A percentile compares a stretch with the other conserved stretches of the same genome.
These are phyloP conservation scores for Eilema griseolum DNA, from an alignment of 2,888 invertebrate genomes.

Conservation along the genomic window DNA sequence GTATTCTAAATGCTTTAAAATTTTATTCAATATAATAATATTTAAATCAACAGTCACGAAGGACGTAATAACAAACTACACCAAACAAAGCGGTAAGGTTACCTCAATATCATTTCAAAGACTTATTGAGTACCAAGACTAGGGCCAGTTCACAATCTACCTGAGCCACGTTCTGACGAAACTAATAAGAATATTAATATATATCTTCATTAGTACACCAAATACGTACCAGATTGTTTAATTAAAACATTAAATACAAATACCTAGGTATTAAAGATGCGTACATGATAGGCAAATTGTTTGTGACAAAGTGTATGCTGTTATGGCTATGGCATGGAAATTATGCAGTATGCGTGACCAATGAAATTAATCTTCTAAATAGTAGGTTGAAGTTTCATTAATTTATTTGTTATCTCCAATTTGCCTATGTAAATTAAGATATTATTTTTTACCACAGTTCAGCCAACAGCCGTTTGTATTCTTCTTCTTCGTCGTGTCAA, in stretches of 20 bases:
- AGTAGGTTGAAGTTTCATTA: neutral
- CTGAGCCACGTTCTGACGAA: conserved; percentile 5
- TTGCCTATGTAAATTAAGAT: neutral
- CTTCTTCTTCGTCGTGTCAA: no score
- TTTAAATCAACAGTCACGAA: no score
- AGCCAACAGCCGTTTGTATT: no score
- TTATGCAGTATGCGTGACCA: neutral
- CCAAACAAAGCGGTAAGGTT: no score
- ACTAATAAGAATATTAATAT: conserved; percentile 27
- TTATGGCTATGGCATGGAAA: neutral
- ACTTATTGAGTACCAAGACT: neutral
- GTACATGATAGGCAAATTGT: conserved; percentile 34
- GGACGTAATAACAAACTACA: no score
- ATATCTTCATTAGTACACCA: conserved; percentile 49
- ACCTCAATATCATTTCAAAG: neutral
- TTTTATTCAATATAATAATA: no score
- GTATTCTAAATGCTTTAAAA: no score
- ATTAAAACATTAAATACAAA: conserved; percentile 56
- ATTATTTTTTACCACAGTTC: neutral
- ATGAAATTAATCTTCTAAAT: neutral
- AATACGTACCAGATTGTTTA: conserved; percentile 42
- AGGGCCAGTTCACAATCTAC: conserved; percentile 6
- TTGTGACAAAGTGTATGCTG: conserved; percentile 1
- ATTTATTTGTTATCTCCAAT: neutral
- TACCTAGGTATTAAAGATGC: conserved; percentile 37